phyloP scores from a whole-genome alignment of 1,140 invertebrate species.

The Cyrtorhinus lividipennis region DNA sequence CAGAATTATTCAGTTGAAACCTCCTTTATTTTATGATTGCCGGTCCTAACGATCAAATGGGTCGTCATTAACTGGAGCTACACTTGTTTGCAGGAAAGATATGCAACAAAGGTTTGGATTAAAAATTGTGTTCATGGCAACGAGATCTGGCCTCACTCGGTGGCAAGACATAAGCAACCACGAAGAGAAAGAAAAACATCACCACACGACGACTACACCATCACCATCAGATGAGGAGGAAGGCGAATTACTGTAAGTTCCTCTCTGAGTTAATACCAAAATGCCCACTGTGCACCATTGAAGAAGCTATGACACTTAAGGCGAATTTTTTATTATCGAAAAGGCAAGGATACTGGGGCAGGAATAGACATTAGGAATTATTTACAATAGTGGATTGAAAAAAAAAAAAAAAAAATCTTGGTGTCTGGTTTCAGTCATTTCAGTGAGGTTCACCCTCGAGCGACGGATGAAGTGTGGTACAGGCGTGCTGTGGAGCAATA shows the following conservation, averaged over 20 bases:
- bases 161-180: constrained; percentile 54
- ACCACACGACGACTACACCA: neutral
- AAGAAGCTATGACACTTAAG: no score
- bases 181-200: constrained; percentile 15
- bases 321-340: no score
- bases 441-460: constrained; percentile 45
- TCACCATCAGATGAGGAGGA: neutral
- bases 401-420: no score
- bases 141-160: constrained; percentile 71
- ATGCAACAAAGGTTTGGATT: constrained; percentile 71
- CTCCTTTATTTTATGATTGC: no score
- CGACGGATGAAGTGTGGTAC: constrained; percentile 90
- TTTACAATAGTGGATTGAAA: no score
- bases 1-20: no score
- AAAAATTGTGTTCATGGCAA: constrained; percentile 70
- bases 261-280: neutral
- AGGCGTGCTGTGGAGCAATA: constrained; percentile 80
- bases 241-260: constrained; percentile 11
- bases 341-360: no score
- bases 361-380: no score
- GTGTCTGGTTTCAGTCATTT: constrained; percentile 38
- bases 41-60: no score
- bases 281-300: no score
- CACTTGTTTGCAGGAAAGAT: constrained; percentile 54
- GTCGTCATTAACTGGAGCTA: no score